Evolutionary conservation across 2,797 vertebrate species (phyloP), one percentile per base, ranked within the genome.

Genomic region (Novumbra hubbsi): DNA sequence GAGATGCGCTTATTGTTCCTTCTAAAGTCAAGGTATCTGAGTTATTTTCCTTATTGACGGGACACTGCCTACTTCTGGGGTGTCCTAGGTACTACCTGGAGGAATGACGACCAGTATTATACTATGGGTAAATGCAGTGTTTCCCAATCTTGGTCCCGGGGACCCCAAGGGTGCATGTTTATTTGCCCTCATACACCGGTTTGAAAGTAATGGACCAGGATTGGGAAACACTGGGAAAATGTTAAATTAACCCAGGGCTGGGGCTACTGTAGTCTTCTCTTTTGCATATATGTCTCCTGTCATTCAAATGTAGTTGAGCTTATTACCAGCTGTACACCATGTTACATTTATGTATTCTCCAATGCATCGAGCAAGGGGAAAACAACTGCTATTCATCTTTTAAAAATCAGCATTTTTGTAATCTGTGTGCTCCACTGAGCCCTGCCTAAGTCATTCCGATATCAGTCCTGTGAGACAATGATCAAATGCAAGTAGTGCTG

Each of bases 51-150:
- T 17, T 75, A 73, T 83, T 82, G 78, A 78, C 82, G 79, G 27
- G 78, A 88, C 82, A 81, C 79, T 86, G 88, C 83, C 91, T 87
- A 89, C 88, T 87, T 66, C 85, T 85, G 90, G 84, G 76, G 71
- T 52, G 74, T 76, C 73, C 17, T 34, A 57, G 79, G 64, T 77
- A 86, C 72, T 78, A 77, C 78, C 73, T 8, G 32, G 78, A 76
- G 71, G 75, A 17, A 55, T 48, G 3, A 38, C 17, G 32, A 67
- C 32, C 12, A 41, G 34, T 67, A 19, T 41, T 67, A 24, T 45
- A 45, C 41, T 11, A 2, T 17, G 50, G 16, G n/a, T n/a, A 5
- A 21, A n/a, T 57, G 55, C 19, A 57, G 19, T 57, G 52, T 17
- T 55, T n/a, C 19, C 55, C 7, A 57, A n/a, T 57, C 8, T n/a